Base-by-base conservation (phyloP, 1,140 invertebrate genomes). In the Lasioglossum baleicum region DNA sequence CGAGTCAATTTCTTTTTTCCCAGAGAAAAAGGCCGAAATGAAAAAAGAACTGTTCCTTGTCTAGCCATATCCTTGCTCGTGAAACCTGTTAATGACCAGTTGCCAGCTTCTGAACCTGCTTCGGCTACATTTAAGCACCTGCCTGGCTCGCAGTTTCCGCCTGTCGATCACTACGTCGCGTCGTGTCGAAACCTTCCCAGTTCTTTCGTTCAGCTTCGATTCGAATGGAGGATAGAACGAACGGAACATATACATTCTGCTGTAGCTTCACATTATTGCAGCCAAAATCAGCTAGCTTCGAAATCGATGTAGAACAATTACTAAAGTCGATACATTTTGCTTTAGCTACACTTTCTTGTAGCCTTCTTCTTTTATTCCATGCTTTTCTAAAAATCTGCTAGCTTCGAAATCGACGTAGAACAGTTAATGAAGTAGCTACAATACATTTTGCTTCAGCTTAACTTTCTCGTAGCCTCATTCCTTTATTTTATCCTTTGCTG, bases 1-100 rank as follows among this genome's bases (percentile, higher is more conserved):
- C 61, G 17, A 44, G 64, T 44, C n/a, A 44, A 66, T 42, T 44
- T n/a, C 42, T n/a, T 26, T 51, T 44, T 67, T 67, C 15, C 22
- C 13, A 2, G 4, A 67, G 65, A 74, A 66, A 53, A 8, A 26
- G 20, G 58, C 40, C 15, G 65, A 48, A 44, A 48, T 20, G 40
- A 31, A 22, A 40, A 35, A 72, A 64, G 61, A 60, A 44, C n/a
- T 42, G 20, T 53, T 64, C 35, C 75, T 53, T 26, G 60, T 64
- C 60, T 71, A 72, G 75, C 75, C n/a, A 56, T 31, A 72, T 78
- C 75, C 35, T 78, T 26, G 44, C 44, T 72, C 35, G 75, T 56
- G 58, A 64, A 78, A 78, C 75, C 60, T 78, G 75, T 72, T 78
- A 78, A 78, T 72, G 69, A 78, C 35, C 75, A 72, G 68, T 53